Conservation (phyloP, 2,797 vertebrate genomes). For the Alauda arvensis region DNA sequence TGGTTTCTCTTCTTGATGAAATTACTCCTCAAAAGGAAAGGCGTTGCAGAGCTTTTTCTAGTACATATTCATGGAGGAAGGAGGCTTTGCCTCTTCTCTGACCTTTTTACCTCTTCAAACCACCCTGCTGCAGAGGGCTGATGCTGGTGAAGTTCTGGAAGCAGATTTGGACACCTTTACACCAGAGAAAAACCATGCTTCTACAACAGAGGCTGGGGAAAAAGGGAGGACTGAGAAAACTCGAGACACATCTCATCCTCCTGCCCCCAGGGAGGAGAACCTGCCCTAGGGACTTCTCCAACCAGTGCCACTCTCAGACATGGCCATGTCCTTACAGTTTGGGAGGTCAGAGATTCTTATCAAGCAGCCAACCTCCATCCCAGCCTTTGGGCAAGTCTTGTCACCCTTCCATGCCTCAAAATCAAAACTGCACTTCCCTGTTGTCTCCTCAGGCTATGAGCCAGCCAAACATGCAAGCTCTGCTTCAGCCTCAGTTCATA, state of each 20-base stretch:
- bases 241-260: neutral
- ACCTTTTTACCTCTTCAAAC: neutral
- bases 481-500: neutral
- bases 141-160: neutral
- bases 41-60: neutral
- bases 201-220: rapidly evolving
- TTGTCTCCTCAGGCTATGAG: neutral
- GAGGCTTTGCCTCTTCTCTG: neutral
- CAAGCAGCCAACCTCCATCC: neutral
- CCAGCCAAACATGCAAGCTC: neutral
- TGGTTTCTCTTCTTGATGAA: neutral
- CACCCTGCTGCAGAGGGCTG: neutral
- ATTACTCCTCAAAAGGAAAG: neutral
- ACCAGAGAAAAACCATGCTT: neutral
- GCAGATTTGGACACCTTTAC: neutral
- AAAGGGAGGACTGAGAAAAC: neutral
- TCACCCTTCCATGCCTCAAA: neutral
- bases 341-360: neutral
- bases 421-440: neutral
- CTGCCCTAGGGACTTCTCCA: neutral
- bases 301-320: rapidly evolving
- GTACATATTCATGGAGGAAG: rapidly evolving
- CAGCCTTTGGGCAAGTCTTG: neutral
- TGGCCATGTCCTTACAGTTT: neutral
- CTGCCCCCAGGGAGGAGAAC: neutral